Evolutionary conservation across 2,888 invertebrate species (phyloP).

Genomic region (Crematogaster levior): DNA sequence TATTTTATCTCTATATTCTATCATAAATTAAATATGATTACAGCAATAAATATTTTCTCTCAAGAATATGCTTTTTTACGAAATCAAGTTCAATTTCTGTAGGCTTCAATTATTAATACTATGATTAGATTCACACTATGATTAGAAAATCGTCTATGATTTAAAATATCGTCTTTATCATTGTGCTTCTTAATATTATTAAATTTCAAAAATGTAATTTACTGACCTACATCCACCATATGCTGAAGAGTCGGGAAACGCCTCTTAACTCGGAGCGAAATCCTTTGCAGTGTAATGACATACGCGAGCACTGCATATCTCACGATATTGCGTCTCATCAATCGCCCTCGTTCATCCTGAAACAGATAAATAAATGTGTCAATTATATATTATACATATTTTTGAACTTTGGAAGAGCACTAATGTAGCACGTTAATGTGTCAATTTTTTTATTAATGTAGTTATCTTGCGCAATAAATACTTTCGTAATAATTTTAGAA

Average conservation of each 20-base stretch:
- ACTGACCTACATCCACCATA: slow-evolving; percentile 94
- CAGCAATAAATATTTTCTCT: background rate
- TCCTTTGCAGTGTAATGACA: slow-evolving; percentile 95
- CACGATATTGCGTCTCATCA: slow-evolving; percentile 96
- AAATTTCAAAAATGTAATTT: slow-evolving; percentile 69
- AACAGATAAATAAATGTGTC: slow-evolving; percentile 75
- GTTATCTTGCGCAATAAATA: background rate
- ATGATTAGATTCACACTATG: background rate
- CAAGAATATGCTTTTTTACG: background rate
- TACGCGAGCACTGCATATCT: slow-evolving; percentile 95
- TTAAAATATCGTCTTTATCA: background rate
- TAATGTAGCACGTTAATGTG: background rate
- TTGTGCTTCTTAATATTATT: background rate
- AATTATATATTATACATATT: slow-evolving; percentile 7
- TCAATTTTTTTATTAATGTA: background rate
- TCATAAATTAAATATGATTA: background rate
- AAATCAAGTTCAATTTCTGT: background rate
- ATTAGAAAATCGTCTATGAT: slow-evolving; percentile 37
- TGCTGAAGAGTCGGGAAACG: slow-evolving; percentile 96
- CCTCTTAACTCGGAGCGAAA: slow-evolving; percentile 94
- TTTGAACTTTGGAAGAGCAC: background rate
- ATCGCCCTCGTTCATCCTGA: slow-evolving; percentile 94
- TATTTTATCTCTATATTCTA: background rate
- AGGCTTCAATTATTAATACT: background rate
- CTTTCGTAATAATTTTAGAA: background rate